Base-by-base conservation (phyloP, 1,140 invertebrate genomes). In the Drosophila carrolli region DNA sequence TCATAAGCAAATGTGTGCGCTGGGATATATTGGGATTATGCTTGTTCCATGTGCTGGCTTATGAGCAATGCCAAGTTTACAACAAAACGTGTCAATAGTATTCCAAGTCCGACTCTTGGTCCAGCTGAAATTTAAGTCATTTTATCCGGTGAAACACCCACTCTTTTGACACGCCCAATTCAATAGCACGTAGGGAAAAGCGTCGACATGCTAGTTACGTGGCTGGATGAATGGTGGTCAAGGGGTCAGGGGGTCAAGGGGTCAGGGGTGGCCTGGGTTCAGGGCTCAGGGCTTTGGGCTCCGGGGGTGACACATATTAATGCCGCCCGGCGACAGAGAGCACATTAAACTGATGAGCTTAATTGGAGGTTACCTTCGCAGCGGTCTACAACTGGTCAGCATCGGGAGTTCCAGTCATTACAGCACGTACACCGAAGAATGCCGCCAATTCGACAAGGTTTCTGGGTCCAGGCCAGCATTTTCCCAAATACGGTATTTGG, bases 341-440 rank as follows among this genome's bases (percentile, higher is more conserved):
- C 77, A 89, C 84, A 88, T 88, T 88, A 89, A 88, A 84, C 84
- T 88, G 84, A 88, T 88, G 84, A 89, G 84, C 84, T 88, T 88
- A 88, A 88, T 88, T 88, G 84, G 77, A 84, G 84, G 84, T 89
- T 88, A 89, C 76, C 84, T 84, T 65, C 73, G 65, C 59, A 67
- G 65, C 29, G 37, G 43, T 62, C 71, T 60, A 40, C 37, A 16
- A 43, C 66, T 60, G 46, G 46, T 37, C 46, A n/a, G 62, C 43
- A 46, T 46, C 40, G 53, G 58, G 40, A 41, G 40, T 63, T 44
- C 44, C 62, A 60, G 47, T 75, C 66, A 82, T 79, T 82, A 67
- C 55, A 44, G 75, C 66, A 82, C 82, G 82, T 73, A 44, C 35
- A 27, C 38, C 6, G 16, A 50, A 51, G 58, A 77, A 77, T 72